A percentile compares a stretch with the other conserved stretches of the same genome.
Conservation (phyloP, 1,140 invertebrate genomes). For the Maconellicoccus hirsutus region DNA sequence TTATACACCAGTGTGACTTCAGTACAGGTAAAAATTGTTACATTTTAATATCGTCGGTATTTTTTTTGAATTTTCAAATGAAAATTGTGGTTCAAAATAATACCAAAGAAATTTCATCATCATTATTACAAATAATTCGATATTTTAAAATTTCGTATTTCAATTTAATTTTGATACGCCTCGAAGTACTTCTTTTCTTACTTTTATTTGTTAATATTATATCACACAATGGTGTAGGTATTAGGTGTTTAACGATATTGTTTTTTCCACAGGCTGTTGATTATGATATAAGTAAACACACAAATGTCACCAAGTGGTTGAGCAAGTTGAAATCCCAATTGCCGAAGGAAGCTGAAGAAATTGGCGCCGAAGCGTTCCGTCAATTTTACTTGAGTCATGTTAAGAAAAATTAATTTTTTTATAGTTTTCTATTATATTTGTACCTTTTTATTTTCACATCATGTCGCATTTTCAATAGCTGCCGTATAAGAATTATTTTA, state of each 20-base stretch:
- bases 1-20: slow-evolving; percentile 49
- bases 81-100: no score
- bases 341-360: slow-evolving; percentile 34
- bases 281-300: slow-evolving; percentile 33
- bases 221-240: not conserved
- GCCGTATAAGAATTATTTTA: no score
- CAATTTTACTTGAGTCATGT: not conserved
- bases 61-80: not conserved
- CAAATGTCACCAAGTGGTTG: slow-evolving; percentile 36
- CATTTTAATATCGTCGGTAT: not conserved
- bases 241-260: no score
- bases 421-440: no score
- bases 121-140: no score
- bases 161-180: not conserved
- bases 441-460: not conserved
- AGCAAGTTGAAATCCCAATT: slow-evolving; percentile 31
- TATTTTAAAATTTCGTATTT: no score
- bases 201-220: not conserved
- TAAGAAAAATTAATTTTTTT: not conserved
- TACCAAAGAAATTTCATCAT: no score
- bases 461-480: not conserved
- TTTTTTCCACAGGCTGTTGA: slow-evolving; percentile 33
- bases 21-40: slow-evolving; percentile 40
- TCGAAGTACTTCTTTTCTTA: not conserved
- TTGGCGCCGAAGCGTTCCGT: slow-evolving; percentile 32